Conservation (phyloP, 30 jellyfish, hydroid and myxozoan species). For the Turritopsis rubra region DNA sequence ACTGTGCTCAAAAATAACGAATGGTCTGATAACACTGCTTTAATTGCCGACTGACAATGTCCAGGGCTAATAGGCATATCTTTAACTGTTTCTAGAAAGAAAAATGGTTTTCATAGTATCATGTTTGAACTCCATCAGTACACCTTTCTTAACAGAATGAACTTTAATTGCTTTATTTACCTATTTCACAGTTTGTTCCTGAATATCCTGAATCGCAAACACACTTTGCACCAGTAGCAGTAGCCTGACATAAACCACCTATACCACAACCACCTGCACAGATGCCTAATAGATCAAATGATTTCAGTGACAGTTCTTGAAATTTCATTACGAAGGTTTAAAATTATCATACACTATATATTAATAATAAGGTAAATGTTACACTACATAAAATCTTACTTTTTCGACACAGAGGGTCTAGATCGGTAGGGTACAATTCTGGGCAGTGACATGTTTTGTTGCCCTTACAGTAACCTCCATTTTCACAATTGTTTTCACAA, state of each 20-base stretch:
- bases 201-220: slow-evolving; percentile 64
- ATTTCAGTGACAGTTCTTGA: too few relatives aligned
- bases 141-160: too few relatives aligned
- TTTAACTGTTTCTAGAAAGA: background rate
- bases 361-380: too few relatives aligned
- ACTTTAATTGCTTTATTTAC: too few relatives aligned
- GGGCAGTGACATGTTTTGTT: slow-evolving; percentile 74
- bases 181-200: slow-evolving; percentile 72
- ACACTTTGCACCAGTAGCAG: slow-evolving; percentile 32
- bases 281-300: slow-evolving; percentile 46
- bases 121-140: too few relatives aligned
- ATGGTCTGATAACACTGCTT: slow-evolving; percentile 12
- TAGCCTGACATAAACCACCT: slow-evolving; percentile 59
- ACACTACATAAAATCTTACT: background rate
- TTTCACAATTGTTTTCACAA: slow-evolving; percentile 68
- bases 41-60: slow-evolving; percentile 14
- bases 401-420: slow-evolving; percentile 42
- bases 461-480: slow-evolving; percentile 79
- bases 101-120: background rate
- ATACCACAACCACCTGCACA: slow-evolving; percentile 51
- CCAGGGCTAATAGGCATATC: slow-evolving; percentile 19
- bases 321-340: background rate
- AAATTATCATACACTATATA: background rate
- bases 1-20: background rate
- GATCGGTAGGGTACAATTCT: slow-evolving; percentile 43